Conservation (phyloP, 2,888 invertebrate species). For the Campoplex nolae region DNA sequence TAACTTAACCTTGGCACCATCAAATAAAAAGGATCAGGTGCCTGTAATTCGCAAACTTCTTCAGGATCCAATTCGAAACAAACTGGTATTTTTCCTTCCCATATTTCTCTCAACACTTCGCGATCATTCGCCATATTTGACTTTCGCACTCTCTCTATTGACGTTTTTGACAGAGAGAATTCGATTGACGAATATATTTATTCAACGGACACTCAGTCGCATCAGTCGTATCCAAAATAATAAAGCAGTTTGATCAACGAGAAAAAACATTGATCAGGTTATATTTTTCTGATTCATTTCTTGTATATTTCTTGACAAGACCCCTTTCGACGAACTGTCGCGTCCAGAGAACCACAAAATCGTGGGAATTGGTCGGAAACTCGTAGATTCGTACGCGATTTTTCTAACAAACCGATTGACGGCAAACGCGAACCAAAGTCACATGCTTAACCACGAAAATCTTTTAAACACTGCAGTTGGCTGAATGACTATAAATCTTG, state of each 20-base stretch:
- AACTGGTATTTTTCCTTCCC: slow-evolving; percentile 98
- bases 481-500: background rate
- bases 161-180: slow-evolving; percentile 33
- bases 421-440: background rate
- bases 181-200: slow-evolving; percentile 21
- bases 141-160: background rate
- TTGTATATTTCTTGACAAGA: slow-evolving; percentile 11
- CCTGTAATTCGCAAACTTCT: slow-evolving; percentile 94
- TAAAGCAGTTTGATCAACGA: slow-evolving; percentile 16
- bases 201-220: background rate
- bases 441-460: background rate
- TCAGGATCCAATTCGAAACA: slow-evolving; percentile 95
- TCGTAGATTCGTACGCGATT: background rate
- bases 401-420: slow-evolving; percentile 12
- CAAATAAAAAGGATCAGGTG: slow-evolving; percentile 96
- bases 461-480: background rate
- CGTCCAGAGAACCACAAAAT: slow-evolving; percentile 4
- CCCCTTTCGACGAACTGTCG: background rate
- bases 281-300: slow-evolving; percentile 49
- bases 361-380: slow-evolving; percentile 20
- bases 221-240: slow-evolving; percentile 18
- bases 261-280: slow-evolving; percentile 53
- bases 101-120: slow-evolving; percentile 96
- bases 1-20: slow-evolving; percentile 97
- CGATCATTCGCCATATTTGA: slow-evolving; percentile 95